These are phyloP conservation scores for Acronicta alni DNA, from an alignment of 2,888 invertebrate species.

Conservation along the genomic window DNA sequence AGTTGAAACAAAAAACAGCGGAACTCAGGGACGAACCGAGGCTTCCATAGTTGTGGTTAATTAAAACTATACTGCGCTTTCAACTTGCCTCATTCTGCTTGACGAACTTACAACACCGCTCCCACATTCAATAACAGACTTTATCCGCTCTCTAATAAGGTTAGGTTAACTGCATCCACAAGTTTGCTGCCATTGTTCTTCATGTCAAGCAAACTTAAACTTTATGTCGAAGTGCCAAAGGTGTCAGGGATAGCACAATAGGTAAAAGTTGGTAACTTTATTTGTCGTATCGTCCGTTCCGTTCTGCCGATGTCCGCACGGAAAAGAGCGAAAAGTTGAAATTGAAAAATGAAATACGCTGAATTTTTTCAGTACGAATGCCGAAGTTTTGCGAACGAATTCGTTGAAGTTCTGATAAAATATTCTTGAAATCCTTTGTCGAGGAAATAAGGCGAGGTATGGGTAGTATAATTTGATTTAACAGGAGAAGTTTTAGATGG, in stretches of 20 bases:
- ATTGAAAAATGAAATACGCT: constrained; percentile 60
- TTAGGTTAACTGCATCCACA: constrained; percentile 29
- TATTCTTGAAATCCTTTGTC: constrained; percentile 19
- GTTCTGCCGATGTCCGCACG: constrained; percentile 47
- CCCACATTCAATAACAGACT: constrained; percentile 36
- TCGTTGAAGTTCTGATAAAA: constrained; percentile 26
- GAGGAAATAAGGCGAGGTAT: constrained; percentile 1
- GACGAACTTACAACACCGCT: constrained; percentile 15
- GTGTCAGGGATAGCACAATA: constrained; percentile 23
- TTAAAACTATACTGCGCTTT: constrained; percentile 51
- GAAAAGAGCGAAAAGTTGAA: constrained; percentile 61
- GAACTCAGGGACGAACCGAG: constrained; percentile 33
- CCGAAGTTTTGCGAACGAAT: constrained; percentile 2
- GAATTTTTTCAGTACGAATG: constrained; percentile 22
- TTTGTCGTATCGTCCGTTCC: constrained; percentile 52
- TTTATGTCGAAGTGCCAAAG: constrained; percentile 36
- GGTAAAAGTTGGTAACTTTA: constrained; percentile 40
- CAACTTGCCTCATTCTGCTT: constrained; percentile 35
- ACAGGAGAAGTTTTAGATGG: constrained; percentile 10
- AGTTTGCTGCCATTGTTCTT: constrained; percentile 37
- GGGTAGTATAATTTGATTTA: constrained; percentile 3
- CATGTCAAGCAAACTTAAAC: constrained; percentile 41
- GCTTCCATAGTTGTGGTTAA: constrained; percentile 47
- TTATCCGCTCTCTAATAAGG: constrained; percentile 25
- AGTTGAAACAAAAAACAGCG: constrained; percentile 44